Base-by-base conservation (phyloP, 2,888 invertebrate species). In the Cryptus viduatorius region DNA sequence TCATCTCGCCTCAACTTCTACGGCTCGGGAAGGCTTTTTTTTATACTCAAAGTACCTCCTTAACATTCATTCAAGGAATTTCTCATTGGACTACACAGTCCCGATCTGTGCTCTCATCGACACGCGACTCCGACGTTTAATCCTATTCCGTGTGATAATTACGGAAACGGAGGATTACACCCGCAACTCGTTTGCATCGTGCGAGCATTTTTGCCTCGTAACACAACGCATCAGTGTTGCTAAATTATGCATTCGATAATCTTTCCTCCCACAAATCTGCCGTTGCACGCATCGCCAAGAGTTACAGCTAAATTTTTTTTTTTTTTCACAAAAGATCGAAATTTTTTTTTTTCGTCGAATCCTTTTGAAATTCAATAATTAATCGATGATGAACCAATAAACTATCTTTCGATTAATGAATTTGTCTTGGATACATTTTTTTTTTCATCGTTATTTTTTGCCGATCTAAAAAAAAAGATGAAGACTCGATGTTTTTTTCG, bases 41-140 rank as follows among this genome's bases (percentile, higher is more conserved):
- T 72, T 79, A 61, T 76, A 79, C 48, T 44, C 37, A 69, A 44
- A 79, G 75, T 79, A 83, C 65, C 67, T 61, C 19, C 75, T 80
- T 84, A 72, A 84, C 56, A 69, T 77, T 78, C 80, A 81, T 81
- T 80, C 56, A 65, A 14, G 72, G 72, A 77, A 72, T 73, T 72
- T 44, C 67, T 69, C 31, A 61, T 56, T 69, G 75, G 31, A 77
- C 56, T 48, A n/a, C 4, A 31, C 14, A 69, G 16, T 67, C 61
- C 24, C 29, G 53, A 31, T 3, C 69, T 68, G 76, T 64, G 16
- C 61, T 72, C 19, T 68, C 37, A 48, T 16, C 10, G 19, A n/a
- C 68, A 69, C 71, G 83, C 80, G 56, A 80, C 56, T 19, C 48
- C 64, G 69, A 61, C 56, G 29, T 53, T 31, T 42, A 37, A 78